Conservation (phyloP, 2,888 invertebrate genomes). For the Petrolisthes cinctipes region DNA sequence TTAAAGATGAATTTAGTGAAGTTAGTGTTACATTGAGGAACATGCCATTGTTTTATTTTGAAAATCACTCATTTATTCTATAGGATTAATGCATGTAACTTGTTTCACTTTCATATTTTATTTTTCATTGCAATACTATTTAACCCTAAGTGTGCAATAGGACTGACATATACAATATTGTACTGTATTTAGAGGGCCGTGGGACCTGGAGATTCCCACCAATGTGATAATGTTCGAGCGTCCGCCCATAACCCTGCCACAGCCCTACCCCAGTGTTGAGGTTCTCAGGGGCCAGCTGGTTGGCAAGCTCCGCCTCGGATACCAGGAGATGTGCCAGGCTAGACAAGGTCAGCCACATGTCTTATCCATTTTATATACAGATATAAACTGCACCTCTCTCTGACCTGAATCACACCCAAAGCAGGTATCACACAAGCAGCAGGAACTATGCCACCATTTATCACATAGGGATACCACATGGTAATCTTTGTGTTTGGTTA, state of each 20-base stretch:
- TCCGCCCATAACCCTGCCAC: slow-evolving; percentile 85
- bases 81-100: too few species aligned
- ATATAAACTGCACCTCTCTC: neutral
- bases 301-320: slow-evolving; percentile 88
- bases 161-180: too few species aligned
- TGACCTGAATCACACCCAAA: too few species aligned
- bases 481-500: too few species aligned
- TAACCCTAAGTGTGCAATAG: too few species aligned
- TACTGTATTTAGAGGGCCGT: slow-evolving; percentile 78
- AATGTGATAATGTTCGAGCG: slow-evolving; percentile 92
- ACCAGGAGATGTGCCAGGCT: slow-evolving; percentile 93
- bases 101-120: too few species aligned
- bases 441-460: too few species aligned
- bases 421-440: too few species aligned
- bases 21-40: neutral
- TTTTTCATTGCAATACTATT: too few species aligned
- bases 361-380: neutral
- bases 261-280: slow-evolving; percentile 93
- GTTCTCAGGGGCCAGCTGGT: slow-evolving; percentile 85
- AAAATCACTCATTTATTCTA: too few species aligned
- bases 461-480: too few species aligned
- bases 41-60: neutral
- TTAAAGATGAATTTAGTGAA: too few species aligned
- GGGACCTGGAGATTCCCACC: slow-evolving; percentile 93
- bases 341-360: slow-evolving; percentile 83